phyloP scores from a whole-genome alignment of 1,140 invertebrate genomes.

The Nasonia vitripennis region DNA sequence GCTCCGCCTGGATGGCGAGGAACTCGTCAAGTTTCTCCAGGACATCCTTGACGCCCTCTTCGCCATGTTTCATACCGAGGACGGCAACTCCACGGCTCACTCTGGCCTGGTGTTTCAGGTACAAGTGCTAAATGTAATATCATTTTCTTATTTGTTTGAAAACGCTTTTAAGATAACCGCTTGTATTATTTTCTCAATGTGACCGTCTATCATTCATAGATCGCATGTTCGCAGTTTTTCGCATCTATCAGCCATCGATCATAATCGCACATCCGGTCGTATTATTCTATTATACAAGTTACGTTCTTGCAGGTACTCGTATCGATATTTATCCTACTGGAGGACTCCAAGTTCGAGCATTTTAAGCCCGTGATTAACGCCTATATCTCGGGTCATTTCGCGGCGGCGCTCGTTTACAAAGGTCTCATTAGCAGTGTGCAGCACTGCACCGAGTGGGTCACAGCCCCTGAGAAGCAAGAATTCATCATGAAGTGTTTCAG shows the following conservation, averaged over 20 bases:
- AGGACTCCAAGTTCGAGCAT: constrained; percentile 95
- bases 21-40: constrained; percentile 97
- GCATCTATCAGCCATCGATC: not conserved
- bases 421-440: constrained; percentile 91
- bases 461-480: constrained; percentile 88
- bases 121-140: constrained; percentile 9
- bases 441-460: constrained; percentile 93
- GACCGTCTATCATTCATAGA: not conserved
- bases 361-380: constrained; percentile 96
- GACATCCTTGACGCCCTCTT: constrained; percentile 97
- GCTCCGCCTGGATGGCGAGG: constrained; percentile 88
- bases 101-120: constrained; percentile 87
- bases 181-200: not conserved
- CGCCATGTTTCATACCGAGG: constrained; percentile 94
- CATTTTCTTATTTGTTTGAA: not conserved
- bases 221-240: not conserved
- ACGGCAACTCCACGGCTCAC: constrained; percentile 88
- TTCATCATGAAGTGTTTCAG: constrained; percentile 93
- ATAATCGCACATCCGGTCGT: not conserved
- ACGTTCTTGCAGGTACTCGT: constrained; percentile 76
- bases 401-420: constrained; percentile 95
- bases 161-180: not conserved
- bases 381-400: constrained; percentile 96
- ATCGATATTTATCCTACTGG: constrained; percentile 93
- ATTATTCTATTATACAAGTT: not conserved